A percentile compares a stretch with the other conserved stretches of the same genome.
These are phyloP conservation scores for Hanleya hanleyi DNA, from an alignment of 2,888 invertebrate genomes.

Conservation along the genomic window DNA sequence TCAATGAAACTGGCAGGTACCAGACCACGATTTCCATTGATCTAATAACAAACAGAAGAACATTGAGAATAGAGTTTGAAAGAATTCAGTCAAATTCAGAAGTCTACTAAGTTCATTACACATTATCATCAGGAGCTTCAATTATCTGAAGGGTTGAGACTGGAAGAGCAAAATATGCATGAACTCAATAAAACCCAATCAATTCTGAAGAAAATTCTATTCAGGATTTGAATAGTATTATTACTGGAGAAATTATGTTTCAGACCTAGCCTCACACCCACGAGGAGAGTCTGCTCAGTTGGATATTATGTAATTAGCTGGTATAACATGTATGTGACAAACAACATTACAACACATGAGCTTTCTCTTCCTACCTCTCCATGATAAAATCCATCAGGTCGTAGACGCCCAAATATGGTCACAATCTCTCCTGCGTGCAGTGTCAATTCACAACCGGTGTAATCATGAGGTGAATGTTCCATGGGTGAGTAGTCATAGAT, in stretches of 20 bases:
- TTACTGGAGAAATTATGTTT: too few relatives aligned
- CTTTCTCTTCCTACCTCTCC: constrained; percentile 54
- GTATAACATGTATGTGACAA: too few relatives aligned
- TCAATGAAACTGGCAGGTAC: constrained; percentile 70
- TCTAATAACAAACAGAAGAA: constrained; percentile 46
- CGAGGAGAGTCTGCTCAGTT: too few relatives aligned
- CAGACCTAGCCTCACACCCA: too few relatives aligned
- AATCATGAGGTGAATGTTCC: constrained; percentile 61
- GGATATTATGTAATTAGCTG: too few relatives aligned
- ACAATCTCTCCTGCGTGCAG: constrained; percentile 69
- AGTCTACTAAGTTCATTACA: neutral
- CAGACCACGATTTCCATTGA: constrained; percentile 62
- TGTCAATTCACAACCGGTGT: constrained; percentile 58
- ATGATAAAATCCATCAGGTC: constrained; percentile 67
- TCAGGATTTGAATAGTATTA: too few relatives aligned
- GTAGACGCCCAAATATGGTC: constrained; percentile 62
- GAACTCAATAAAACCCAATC: too few relatives aligned
- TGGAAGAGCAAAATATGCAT: neutral
- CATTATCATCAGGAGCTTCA: neutral
- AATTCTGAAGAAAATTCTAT: too few relatives aligned
- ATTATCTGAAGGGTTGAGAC: neutral
- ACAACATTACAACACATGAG: too few relatives aligned
- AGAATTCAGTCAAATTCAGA: neutral
- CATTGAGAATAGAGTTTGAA: neutral
- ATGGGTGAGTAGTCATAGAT: constrained; percentile 69